Base-by-base conservation (phyloP, 2,888 invertebrate genomes). In the Ophion slaviceki region DNA sequence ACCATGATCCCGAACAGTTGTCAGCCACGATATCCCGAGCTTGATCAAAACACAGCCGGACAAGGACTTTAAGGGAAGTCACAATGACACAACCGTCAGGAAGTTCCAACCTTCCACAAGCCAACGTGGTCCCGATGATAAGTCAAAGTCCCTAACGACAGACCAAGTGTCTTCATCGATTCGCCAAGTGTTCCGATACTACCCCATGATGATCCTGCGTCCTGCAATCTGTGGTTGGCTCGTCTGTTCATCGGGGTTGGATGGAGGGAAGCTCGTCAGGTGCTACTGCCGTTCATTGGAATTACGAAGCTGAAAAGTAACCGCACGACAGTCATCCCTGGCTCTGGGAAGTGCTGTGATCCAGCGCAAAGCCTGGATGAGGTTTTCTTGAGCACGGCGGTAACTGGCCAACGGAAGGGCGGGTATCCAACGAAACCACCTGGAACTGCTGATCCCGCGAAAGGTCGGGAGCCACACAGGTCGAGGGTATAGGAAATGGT, bases 241-340 rank as follows among this genome's bases (percentile, higher is more conserved):
- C 53, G 1, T 53, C 17, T 5, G 20, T 57, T 10, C 11, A 6
- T 11, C 32, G 1, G 11, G 59, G 0, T 10, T 5, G 57, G 32
- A 17, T 6, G n/a, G 32, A n/a, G n/a, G 20, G 61, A 59, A 59
- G 72, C 11, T 59, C 32, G n/a, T 20, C 11, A 10, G 20, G 32
- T 32, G 57, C 61, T 53, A 67, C 32, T 7, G 32, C 36, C 36
- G 72, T 72, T 36, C 67, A 36, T n/a, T 17, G 20, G 57, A 71
- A 72, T 81, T 67, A 72, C 70, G 61, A 84, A 81, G 72, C 53
- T 72, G 61, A 53, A 77, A 84, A 84, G 84, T 84, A 84, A 84
- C 84, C 84, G 80, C 84, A 77, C 76, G 71, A 84, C 80, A 77
- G 84, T 77, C 72, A 72, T 84, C 10, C 64, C 47, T 47, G 79